Evolutionary conservation across 2,113 vertebrate genomes (phyloP), one percentile per base, ranked within the genome.

Genomic region (Cyphomyrus discorhynchus): DNA sequence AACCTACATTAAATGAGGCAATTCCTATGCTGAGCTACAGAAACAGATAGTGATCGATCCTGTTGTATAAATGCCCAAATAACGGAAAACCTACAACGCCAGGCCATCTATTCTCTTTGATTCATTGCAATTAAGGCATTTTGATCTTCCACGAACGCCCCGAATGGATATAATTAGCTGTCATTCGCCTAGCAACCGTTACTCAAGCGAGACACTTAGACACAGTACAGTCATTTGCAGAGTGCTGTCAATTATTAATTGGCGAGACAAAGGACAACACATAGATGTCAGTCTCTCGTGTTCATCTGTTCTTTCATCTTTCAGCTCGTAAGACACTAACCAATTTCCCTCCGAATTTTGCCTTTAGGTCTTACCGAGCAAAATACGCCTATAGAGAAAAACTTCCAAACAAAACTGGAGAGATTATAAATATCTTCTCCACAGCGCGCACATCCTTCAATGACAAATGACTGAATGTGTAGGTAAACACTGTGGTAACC

Each of bases 101-200:
- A 94, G 94, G 93, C 93, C 93, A 92, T 92, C 92, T 95, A 96
- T 96, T 95, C 95, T 91, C 94, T 95, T 94, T 95, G 95, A 95
- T 92, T 95, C 95, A 94, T 94, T 90, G 93, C 94, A 94, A 94
- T 94, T 93, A 94, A 95, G 94, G 94, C 92, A 91, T 93, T 94
- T 95, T 94, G 94, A 93, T 92, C 93, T 93, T 94, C 94, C 94
- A 94, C 93, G 95, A 96, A 95, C 93, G 92, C 93, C 92, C 93
- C 93, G 93, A 93, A 93, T 93, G 94, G 94, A 96, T 96, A 96
- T 96, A 96, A 96, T 95, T 96, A 96, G 95, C 93, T 91, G 90
- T 93, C 92, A 91, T 95, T 95, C 93, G 94, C 96, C 95, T 96
- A 96, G 95, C 95, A 95, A 96, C 95, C 93, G 94, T 93, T 94